Evolutionary conservation across 2,888 invertebrate species (phyloP).

Genomic region (Dione juno): DNA sequence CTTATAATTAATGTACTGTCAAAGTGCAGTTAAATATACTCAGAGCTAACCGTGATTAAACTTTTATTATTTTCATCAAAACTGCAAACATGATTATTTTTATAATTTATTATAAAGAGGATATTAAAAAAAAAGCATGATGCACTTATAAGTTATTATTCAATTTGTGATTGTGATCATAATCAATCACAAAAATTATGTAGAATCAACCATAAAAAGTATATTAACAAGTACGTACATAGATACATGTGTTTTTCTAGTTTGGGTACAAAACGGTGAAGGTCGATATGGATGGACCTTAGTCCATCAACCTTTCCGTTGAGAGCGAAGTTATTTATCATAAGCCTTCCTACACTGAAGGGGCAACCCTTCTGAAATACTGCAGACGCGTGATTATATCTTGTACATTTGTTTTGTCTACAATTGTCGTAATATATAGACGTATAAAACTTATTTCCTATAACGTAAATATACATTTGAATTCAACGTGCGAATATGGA

Average conservation of each 20-base stretch:
- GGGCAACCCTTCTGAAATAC: slow-evolving; percentile 5
- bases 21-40: too few relatives aligned
- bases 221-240: background rate
- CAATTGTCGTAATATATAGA: background rate
- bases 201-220: background rate
- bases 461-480: slow-evolving; percentile 1
- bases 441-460: background rate
- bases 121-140: background rate
- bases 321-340: slow-evolving; percentile 2
- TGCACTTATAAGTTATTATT: background rate
- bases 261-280: background rate
- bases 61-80: too few relatives aligned
- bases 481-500: slow-evolving; percentile 4
- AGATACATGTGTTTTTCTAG: background rate
- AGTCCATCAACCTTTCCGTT: slow-evolving; percentile 6
- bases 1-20: too few relatives aligned
- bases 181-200: too few relatives aligned
- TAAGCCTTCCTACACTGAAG: slow-evolving; percentile 4
- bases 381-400: slow-evolving; percentile 6
- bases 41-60: too few relatives aligned
- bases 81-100: too few relatives aligned
- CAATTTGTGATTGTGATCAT: too few relatives aligned
- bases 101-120: background rate
- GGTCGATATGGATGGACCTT: background rate
- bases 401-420: background rate